Conservation (phyloP, 2,113 vertebrate genomes). For the Hippolais icterina region DNA sequence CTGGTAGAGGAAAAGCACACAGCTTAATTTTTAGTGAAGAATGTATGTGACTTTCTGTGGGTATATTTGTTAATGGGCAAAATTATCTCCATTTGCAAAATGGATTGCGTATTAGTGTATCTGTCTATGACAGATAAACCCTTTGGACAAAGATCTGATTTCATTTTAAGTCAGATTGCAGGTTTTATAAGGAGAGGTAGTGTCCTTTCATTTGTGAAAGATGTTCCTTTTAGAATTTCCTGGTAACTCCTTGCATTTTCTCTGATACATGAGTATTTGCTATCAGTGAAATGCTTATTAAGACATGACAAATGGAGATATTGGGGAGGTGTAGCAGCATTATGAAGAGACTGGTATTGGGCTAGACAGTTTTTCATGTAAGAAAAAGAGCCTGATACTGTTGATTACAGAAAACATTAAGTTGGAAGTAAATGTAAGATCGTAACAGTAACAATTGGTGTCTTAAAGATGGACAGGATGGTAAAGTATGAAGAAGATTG, state of each 20-base stretch:
- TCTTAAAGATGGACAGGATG: background rate
- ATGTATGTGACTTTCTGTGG: background rate
- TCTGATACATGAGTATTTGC: background rate
- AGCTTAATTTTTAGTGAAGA: background rate
- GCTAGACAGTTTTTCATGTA: background rate
- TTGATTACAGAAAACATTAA: background rate
- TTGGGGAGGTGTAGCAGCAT: rapidly evolving
- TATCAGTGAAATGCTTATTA: background rate
- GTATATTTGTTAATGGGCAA: background rate
- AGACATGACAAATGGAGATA: background rate
- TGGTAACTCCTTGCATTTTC: background rate
- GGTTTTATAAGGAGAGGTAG: background rate
- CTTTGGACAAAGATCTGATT: background rate
- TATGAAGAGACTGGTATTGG: background rate
- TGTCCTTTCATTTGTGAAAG: background rate
- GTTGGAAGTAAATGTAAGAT: background rate
- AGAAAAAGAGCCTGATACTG: background rate
- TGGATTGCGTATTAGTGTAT: background rate
- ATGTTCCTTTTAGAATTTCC: background rate
- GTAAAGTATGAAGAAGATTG: background rate
- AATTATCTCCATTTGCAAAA: background rate
- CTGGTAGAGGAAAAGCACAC: background rate
- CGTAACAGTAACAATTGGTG: background rate
- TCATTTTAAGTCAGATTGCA: background rate
- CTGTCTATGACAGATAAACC: background rate